Base-by-base conservation (phyloP, 1,140 invertebrate species). In the Matsumurasca onukii region DNA sequence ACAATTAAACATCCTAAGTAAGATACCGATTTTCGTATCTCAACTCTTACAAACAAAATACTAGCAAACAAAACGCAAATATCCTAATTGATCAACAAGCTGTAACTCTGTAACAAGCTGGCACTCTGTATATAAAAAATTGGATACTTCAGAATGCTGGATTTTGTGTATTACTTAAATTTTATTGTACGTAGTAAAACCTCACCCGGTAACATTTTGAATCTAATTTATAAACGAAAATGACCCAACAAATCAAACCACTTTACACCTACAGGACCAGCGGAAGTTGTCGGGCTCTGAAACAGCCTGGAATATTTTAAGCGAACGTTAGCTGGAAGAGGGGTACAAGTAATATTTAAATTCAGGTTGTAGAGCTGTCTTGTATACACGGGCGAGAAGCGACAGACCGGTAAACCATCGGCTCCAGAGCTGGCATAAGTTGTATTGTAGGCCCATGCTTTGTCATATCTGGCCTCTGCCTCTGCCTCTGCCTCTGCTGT, bases 301-400 rank as follows among this genome's bases (percentile, higher is more conserved):
- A 59, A 5, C 25, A 27, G 30, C 55, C 55, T 59, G 25, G 55
- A 59, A 59, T 59, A 59, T 59, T 59, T 59, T 59, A 59, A 24
- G 9, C 55, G 5, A 27, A 59, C n/a, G 30, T 24, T 22, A 27
- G 24, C 55, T 59, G 55, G 55, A 59, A 59, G 25, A 59, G 55
- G 55, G 30, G 55, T 59, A 59, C 55, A 25, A 59, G 55, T 59
- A 59, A 59, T 59, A 59, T 59, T 59, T 59, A 59, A 59, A 59
- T 29, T 59, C 55, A 27, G 55, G 55, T 59, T 59, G 55, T 59
- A 59, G 55, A 25, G 55, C 30, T 59, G 55, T 27, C 55, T 27
- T 59, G 55, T 59, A 2, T 22, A 59, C 55, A 59, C 25, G 55
- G 3, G 22, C 25, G 55, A 9, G 55, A 27, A 59, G 55, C 25